Conservation (phyloP, 2,888 invertebrate genomes). For the Neoscelio sp. region DNA sequence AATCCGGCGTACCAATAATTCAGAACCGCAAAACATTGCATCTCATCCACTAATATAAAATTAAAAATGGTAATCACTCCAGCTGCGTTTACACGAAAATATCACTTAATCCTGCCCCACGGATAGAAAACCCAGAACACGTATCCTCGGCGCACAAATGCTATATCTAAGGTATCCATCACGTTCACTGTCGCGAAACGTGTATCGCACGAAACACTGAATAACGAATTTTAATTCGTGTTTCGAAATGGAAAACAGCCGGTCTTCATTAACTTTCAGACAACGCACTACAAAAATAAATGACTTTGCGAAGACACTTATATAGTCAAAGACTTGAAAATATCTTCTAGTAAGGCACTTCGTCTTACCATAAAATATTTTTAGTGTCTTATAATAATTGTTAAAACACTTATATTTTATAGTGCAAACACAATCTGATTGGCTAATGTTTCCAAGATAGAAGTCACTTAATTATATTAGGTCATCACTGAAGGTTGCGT, state of each 20-base stretch:
- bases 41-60: background rate
- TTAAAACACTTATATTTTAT: too few relatives aligned
- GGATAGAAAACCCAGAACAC: slow-evolving; percentile 26
- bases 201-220: slow-evolving; percentile 31
- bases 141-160: slow-evolving; percentile 33
- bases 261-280: slow-evolving; percentile 7
- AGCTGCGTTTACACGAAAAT: background rate
- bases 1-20: too few relatives aligned
- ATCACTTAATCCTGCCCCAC: slow-evolving; percentile 12
- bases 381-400: too few relatives aligned
- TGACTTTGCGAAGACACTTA: too few relatives aligned
- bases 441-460: too few relatives aligned
- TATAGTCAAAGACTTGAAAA: too few relatives aligned
- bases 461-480: too few relatives aligned
- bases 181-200: slow-evolving; percentile 37
- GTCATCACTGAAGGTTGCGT: too few relatives aligned
- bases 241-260: slow-evolving; percentile 21
- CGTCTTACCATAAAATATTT: too few relatives aligned
- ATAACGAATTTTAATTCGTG: slow-evolving; percentile 27
- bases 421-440: too few relatives aligned
- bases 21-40: background rate
- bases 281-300: too few relatives aligned
- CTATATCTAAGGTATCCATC: slow-evolving; percentile 24
- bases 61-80: slow-evolving; percentile 17
- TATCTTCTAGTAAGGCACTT: too few relatives aligned